A percentile compares a stretch with the other conserved stretches of the same genome.
Conservation (phyloP, 2,113 vertebrate species). For the Osmerus eperlanus region DNA sequence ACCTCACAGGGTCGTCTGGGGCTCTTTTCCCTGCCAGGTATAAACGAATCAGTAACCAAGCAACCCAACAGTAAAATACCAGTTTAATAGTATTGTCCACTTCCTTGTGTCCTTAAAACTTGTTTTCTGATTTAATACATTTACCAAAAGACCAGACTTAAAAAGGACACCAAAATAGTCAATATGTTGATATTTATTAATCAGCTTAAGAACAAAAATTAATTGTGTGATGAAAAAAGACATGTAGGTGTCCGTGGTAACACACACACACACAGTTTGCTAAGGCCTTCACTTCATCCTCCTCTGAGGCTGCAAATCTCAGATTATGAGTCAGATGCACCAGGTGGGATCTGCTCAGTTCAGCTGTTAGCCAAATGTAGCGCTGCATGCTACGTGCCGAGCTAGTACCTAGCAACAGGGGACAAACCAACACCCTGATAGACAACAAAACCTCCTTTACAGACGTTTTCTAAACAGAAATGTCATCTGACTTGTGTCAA, state of each 20-base stretch:
- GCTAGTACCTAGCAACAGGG: conserved; percentile 15
- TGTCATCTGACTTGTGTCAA: neutral
- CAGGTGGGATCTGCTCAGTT: conserved; percentile 57
- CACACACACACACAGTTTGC: conserved; percentile 21
- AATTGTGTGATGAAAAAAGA: neutral
- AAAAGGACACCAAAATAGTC: neutral
- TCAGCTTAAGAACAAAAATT: conserved; percentile 3
- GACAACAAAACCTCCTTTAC: conserved; percentile 18
- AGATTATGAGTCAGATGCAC: conserved; percentile 60
- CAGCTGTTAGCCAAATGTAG: conserved; percentile 52
- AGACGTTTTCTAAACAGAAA: neutral
- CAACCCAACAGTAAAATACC: no score
- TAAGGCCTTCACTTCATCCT: conserved; percentile 44
- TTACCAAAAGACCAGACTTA: no score
- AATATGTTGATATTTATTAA: neutral
- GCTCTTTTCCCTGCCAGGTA: no score
- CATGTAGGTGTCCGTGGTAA: conserved; percentile 36
- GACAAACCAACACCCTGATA: conserved; percentile 11
- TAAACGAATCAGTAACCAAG: no score
- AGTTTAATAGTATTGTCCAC: no score
- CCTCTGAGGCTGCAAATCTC: conserved; percentile 51
- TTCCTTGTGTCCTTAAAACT: no score
- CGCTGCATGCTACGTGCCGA: conserved; percentile 12
- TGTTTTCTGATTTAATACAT: no score
- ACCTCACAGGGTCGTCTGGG: neutral